Percentiles rank a stretch among this genome's conserved stretches.
These are phyloP conservation scores for Trichosurus vulpecula DNA, from an alignment of 2,797 vertebrate genomes.

Conservation along the genomic window DNA sequence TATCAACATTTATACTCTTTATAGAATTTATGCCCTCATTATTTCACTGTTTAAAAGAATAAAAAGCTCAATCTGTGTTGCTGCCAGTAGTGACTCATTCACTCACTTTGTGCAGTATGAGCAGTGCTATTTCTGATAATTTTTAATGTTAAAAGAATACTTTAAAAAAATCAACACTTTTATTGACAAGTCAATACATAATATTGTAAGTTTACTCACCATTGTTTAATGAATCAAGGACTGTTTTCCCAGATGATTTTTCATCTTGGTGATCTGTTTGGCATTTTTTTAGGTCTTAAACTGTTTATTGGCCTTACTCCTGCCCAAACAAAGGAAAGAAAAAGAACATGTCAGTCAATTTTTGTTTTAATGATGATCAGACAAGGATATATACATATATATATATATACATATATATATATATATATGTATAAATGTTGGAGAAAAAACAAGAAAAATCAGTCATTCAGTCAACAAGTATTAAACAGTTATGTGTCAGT, in stretches of 20 bases:
- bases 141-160: slow-evolving; percentile 61
- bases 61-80: slow-evolving; percentile 73
- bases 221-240: not conserved
- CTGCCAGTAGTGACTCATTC: slow-evolving; percentile 71
- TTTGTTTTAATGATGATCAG: not conserved
- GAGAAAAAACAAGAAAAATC: not conserved
- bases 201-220: not conserved
- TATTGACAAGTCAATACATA: not conserved
- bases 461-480: not conserved
- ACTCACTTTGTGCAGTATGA: slow-evolving; percentile 58
- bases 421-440: not conserved
- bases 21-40: slow-evolving; percentile 64
- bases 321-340: not conserved
- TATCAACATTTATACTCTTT: slow-evolving; percentile 74
- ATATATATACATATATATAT: too few species aligned
- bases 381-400: too few species aligned
- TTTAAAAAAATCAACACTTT: not conserved
- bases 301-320: not conserved
- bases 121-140: slow-evolving; percentile 65
- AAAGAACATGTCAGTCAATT: not conserved
- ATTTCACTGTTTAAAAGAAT: slow-evolving; percentile 66
- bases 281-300: not conserved
- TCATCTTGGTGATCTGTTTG: not conserved
- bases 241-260: slow-evolving; percentile 14
- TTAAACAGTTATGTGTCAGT: not conserved